Conservation (phyloP, 2,888 invertebrate species). For the Diarsia brunnea region DNA sequence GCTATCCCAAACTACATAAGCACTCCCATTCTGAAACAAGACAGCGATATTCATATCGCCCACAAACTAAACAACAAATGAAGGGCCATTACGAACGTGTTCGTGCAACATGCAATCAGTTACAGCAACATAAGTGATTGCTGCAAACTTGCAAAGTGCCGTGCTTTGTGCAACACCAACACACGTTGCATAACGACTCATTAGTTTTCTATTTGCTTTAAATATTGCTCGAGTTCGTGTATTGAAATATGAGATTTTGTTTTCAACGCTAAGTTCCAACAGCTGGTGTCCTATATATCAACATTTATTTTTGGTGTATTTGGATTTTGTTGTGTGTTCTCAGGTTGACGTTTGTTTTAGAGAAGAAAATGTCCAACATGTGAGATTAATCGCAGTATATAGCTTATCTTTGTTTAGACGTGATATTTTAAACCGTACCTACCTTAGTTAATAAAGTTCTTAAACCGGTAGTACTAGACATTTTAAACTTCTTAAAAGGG, state of each 20-base stretch:
- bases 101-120: slow-evolving; percentile 84
- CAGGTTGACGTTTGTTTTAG: slow-evolving; percentile 1
- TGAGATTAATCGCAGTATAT: neutral
- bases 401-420: neutral
- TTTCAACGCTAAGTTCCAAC: slow-evolving; percentile 40
- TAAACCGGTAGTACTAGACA: neutral
- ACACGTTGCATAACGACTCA: slow-evolving; percentile 70
- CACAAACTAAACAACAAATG: slow-evolving; percentile 74
- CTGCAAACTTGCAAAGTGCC: slow-evolving; percentile 79
- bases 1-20: neutral
- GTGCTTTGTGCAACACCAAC: slow-evolving; percentile 70
- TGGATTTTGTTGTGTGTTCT: neutral
- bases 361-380: slow-evolving; percentile 8
- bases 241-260: slow-evolving; percentile 59
- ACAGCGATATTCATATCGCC: slow-evolving; percentile 67
- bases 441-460: neutral
- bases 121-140: slow-evolving; percentile 82
- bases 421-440: neutral
- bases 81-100: slow-evolving; percentile 74
- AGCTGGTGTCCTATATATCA: slow-evolving; percentile 48
- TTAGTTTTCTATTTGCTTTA: slow-evolving; percentile 76
- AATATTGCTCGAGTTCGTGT: slow-evolving; percentile 50
- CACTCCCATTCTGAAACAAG: slow-evolving; percentile 49
- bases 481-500: neutral
- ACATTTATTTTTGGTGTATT: slow-evolving; percentile 29